Base-by-base conservation (phyloP, 2,888 invertebrate genomes). In the Archips crataeganus region DNA sequence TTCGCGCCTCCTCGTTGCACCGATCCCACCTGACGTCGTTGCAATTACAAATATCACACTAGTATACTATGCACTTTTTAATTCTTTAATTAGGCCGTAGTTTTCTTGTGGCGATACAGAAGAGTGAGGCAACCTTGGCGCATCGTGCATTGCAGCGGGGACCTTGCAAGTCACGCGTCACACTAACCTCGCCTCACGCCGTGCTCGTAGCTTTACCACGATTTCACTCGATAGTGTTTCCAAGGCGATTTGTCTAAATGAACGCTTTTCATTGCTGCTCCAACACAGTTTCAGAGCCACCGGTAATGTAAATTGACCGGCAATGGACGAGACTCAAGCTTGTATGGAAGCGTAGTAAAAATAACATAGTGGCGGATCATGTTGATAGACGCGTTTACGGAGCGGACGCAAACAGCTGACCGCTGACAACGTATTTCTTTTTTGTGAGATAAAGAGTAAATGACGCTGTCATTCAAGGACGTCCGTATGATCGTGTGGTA, bases 161-260 rank as follows among this genome's bases (percentile, higher is more conserved):
- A 94, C 94, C 94, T 94, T 94, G 94, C 94, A 94, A 94, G 94
- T 94, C 93, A 94, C 94, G 94, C 94, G 94, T 94, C 94, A 93
- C 91, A 90, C 89, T 93, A 94, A 94, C 94, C 94, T 94, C 94
- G 93, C 87, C 91, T 91, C 91, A 89, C 91, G 91, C 90, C 87
- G 91, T 92, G 90, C 90, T 91, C 89, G 87, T 84, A 79, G 87
- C 87, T 82, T 82, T 90, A 91, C 90, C 81, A 84, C 82, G 87
- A 81, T 86, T 84, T 84, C 83, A 78, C 77, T 82, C 85, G 81
- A 83, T 85, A 84, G 78, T 80, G 81, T 82, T 79, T 81, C 79
- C 80, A 79, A 79, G 77, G 75, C 77, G 80, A 72, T 64, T 77
- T 73, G 70, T 75, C 74, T 69, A 61, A 36, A n/a, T 0, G 32